Evolutionary conservation across 2,113 vertebrate genomes (phyloP), one percentile per base, ranked within the genome.

Genomic region (Dunckerocampus dactyliophorus): DNA sequence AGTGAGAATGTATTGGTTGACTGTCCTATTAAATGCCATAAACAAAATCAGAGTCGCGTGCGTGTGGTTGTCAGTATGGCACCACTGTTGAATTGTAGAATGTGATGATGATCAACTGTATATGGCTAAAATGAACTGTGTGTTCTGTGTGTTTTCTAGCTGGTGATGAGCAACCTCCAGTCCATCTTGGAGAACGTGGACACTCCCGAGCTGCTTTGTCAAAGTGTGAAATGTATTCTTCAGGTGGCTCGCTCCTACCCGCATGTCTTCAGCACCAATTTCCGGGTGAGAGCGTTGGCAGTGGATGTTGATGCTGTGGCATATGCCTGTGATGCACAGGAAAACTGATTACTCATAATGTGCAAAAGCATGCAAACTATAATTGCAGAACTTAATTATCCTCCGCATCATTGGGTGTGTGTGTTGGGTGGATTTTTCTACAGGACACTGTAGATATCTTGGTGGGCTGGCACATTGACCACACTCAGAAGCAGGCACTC

Each of bases 401-500:
- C 31, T 47, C 17, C 0, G 1, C 0, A 13, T 51, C 24, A 6
- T 70, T 20, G 57, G 7, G 56, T 64, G 9, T 50, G 47, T 4
- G 3, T 67, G 13, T 28, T 67, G 47, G n/a, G n/a, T n/a, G n/a
- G n/a, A 28, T 28, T 48, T 16, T 63, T 22, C 37, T 22, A 6
- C 50, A 99, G 97, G 97, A 99, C 88, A 98, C 95, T 0, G 97
- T 99, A 85, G 97, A 99, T 84, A 98, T 99, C 74, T 83, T 99
- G 79, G 97, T 99, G 66, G 97, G 97, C 59, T 99, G 97, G 96
- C 97, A 99, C 81, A 99, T 99, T 59, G 95, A 99, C 87, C 97
- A 98, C 78, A 99, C 97, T 61, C 97, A 99, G 92, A 98, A 93
- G 67, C 92, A 93, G 67, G 88, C 93, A 0, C 86, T 99, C 76